Evolutionary conservation across 2,888 invertebrate genomes (phyloP), one percentile per base, ranked within the genome.

Genomic region (Cephonodes hylas): DNA sequence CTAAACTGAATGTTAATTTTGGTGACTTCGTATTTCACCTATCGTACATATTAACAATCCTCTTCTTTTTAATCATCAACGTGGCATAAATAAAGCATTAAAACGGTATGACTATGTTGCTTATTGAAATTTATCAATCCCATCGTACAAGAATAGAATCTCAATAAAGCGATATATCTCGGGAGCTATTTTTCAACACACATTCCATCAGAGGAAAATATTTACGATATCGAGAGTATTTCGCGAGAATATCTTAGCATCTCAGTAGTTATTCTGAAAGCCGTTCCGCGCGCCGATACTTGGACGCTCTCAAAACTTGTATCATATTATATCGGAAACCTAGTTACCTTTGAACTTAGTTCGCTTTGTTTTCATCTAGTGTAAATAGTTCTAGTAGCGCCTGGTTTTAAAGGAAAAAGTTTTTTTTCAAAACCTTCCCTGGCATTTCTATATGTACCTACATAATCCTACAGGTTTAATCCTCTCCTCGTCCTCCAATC

Each of bases 191-290:
- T 25, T 48, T 25, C 48, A n/a, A 25, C 25, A 48, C 25, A 25
- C 48, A 48, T 48, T 48, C 15, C n/a, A 48, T 48, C 48, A 48
- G 25, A 48, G 48, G 15, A 48, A 48, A 22, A 25, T 25, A 48
- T 48, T 48, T 25, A 48, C 10, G 38, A 38, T 44, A 44, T 44
- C 10, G 44, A 10, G 10, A 8, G 44, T 20, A 20, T 44, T 10
- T 10, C 3, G 38, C 38, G n/a, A 38, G 44, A 20, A 44, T 44
- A 44, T 20, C 44, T 44, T 44, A 20, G 20, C 44, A 44, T 44
- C 18, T 20, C 20, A 20, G 10, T 20, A 22, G 38, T 38, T 38
- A n/a, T 38, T 44, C 44, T 18, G 20, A 44, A 44, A 44, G 20
- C 38, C 38, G 38, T 4, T 4, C 34, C n/a, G n/a, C 38, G 38